A percentile compares a stretch with the other conserved stretches of the same genome.
Conservation (phyloP, 2,113 vertebrate genomes). For the Nibea coibor region DNA sequence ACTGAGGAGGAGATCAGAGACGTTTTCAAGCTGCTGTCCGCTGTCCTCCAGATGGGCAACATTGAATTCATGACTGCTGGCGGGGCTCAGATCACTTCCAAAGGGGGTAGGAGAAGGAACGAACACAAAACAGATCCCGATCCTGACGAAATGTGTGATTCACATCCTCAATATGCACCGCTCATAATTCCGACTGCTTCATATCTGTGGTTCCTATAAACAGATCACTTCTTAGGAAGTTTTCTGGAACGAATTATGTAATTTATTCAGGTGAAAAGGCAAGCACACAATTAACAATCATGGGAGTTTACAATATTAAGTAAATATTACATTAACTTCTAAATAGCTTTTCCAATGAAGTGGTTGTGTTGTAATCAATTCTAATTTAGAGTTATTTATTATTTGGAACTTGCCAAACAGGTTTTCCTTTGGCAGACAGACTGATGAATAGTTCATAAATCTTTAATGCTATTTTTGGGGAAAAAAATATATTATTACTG, state of each 20-base stretch:
- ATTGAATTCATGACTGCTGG: constrained; percentile 95
- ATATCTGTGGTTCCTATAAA: background rate
- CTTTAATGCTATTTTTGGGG: background rate
- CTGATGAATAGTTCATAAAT: background rate
- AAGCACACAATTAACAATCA: background rate
- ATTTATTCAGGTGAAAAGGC: background rate
- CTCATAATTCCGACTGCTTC: background rate
- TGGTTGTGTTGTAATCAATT: background rate
- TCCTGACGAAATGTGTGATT: background rate
- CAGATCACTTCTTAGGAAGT: background rate
- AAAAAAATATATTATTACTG: constrained; percentile 3
- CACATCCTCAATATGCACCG: background rate
- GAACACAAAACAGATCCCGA: background rate
- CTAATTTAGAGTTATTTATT: background rate
- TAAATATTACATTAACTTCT: background rate
- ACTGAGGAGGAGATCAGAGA: constrained; percentile 91
- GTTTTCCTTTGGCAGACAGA: background rate
- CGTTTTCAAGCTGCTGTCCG: constrained; percentile 91
- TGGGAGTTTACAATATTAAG: background rate
- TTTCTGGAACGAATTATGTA: background rate
- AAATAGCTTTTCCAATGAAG: background rate
- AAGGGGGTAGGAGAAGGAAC: constrained; percentile 83
- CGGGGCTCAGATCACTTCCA: constrained; percentile 91
- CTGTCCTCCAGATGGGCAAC: constrained; percentile 91
- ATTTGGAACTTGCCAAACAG: constrained; percentile 4